Evolutionary conservation across 2,113 vertebrate species (phyloP), one percentile per base, ranked within the genome.

Genomic region (pig (Sus scrofa)): DNA sequence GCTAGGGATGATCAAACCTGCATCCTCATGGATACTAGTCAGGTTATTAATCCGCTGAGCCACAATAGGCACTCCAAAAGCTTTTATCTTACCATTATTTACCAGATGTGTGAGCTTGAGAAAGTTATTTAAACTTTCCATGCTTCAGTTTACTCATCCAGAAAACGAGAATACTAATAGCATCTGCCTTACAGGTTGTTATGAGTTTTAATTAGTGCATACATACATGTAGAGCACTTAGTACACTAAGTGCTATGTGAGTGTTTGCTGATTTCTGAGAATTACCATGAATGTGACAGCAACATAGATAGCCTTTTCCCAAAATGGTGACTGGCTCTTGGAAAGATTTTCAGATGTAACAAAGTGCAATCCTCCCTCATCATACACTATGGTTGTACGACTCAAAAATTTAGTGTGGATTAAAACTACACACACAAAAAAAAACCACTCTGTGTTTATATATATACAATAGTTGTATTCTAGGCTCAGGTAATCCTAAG

Each of bases 91-190:
- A 58, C 19, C 73, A 32, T 93, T 24, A 24, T 34, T 94, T n/a
- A 60, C 32, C 26, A 86, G 82, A 8, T 77, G 37, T 83, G 37
- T 84, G 22, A 85, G 24, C 30, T 58, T 50, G 24, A 62, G 54
- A 30, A 88, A 52, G 44, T 75, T 75, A 63, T 27, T 82, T 83
- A 74, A 91, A 71, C 50, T 37, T 60, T 34, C 15, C 39, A 16
- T 39, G n/a, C 37, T 63, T 88, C 37, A 32, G 22, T 79, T 90
- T 32, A 60, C 18, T 63, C 50, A 34, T 27, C 20, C 20, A 37
- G 60, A 90, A 86, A 90, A 65, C 86, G 30, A 71, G 63, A 77
- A 63, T 12, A 96, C 77, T 75, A 77, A 52, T 39, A 62, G 32
- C 56, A 60, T 67, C 34, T 13, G 74, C 24, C 58, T 81, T 34